Percentiles rank a stretch among this genome's conserved stretches.
Conservation (phyloP, 2,888 invertebrate species). For the Archaeoteleia sp. region DNA sequence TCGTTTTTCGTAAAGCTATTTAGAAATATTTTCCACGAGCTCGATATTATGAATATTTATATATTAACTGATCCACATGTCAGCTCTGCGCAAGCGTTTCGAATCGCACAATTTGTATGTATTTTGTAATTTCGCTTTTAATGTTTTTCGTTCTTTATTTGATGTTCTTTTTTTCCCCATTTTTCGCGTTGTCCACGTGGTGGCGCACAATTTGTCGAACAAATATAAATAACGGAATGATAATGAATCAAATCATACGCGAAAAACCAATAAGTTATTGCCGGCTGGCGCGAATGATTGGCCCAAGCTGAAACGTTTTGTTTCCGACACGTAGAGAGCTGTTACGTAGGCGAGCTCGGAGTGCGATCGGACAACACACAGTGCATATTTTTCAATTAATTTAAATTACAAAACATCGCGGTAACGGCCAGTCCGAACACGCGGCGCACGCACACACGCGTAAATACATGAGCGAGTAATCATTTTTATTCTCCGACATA, state of each 20-base stretch:
- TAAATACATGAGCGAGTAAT: conserved; percentile 58
- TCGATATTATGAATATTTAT: conserved; percentile 46
- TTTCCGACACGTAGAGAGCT: conserved; percentile 53
- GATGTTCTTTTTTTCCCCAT: conserved; percentile 44
- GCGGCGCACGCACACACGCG: conserved; percentile 52
- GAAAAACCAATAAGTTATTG: conserved; percentile 74
- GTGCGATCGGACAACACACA: conserved; percentile 68
- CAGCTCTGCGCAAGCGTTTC: conserved; percentile 8
- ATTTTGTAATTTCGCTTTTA: conserved; percentile 49
- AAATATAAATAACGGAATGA: conserved; percentile 73
- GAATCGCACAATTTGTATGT: conserved; percentile 32
- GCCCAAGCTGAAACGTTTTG: conserved; percentile 57
- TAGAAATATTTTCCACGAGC: conserved; percentile 24
- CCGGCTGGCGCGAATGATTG: conserved; percentile 70
- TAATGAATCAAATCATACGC: conserved; percentile 73
- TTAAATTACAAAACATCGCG: conserved; percentile 73
- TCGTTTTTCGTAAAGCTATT: conserved; percentile 27
- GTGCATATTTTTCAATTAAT: conserved; percentile 75
- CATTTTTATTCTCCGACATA: conserved; percentile 63
- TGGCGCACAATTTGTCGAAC: conserved; percentile 58
- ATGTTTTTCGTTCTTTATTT: conserved; percentile 41
- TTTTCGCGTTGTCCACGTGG: conserved; percentile 57
- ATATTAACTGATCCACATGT: conserved; percentile 32
- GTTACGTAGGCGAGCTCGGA: conserved; percentile 50
- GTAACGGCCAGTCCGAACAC: conserved; percentile 60